Evolutionary conservation across 1,140 invertebrate genomes (phyloP).

Genomic region (Physella acuta): DNA sequence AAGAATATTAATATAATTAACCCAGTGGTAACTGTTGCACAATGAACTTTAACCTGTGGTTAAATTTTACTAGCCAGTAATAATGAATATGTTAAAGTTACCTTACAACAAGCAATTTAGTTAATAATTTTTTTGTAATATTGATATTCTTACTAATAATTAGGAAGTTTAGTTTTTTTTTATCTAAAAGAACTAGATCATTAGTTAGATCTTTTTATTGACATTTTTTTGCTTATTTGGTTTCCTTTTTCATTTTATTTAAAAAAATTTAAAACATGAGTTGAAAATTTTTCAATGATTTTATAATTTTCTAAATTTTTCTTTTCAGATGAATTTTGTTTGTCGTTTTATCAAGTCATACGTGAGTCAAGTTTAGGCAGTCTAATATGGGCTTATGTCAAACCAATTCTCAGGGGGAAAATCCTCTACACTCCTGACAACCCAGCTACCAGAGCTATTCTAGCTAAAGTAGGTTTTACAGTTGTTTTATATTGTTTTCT

Average conservation of each 20-base stretch:
- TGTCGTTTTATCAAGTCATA: constrained; percentile 52
- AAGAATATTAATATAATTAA: no score
- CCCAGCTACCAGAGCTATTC: constrained; percentile 44
- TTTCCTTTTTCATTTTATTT: background rate
- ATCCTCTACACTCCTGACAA: constrained; percentile 60
- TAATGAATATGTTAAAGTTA: no score
- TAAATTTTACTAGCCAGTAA: no score
- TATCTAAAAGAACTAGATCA: no score
- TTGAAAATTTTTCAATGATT: background rate
- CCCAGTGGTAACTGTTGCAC: no score
- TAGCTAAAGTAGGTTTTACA: constrained; percentile 46
- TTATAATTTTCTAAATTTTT: constrained; percentile 5
- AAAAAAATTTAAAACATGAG: background rate
- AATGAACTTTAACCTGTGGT: no score
- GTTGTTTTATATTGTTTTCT: no score
- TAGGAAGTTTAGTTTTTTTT: no score
- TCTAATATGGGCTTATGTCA: constrained; percentile 60
- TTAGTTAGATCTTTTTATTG: no score
- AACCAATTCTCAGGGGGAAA: constrained; percentile 60
- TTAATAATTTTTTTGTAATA: no score
- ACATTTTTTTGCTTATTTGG: background rate
- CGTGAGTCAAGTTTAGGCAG: constrained; percentile 49
- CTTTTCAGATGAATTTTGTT: constrained; percentile 52
- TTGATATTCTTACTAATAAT: no score
- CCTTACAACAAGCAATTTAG: no score